These are phyloP conservation scores for Urocolius indicus DNA, from an alignment of 2,113 vertebrate species.

Conservation along the genomic window DNA sequence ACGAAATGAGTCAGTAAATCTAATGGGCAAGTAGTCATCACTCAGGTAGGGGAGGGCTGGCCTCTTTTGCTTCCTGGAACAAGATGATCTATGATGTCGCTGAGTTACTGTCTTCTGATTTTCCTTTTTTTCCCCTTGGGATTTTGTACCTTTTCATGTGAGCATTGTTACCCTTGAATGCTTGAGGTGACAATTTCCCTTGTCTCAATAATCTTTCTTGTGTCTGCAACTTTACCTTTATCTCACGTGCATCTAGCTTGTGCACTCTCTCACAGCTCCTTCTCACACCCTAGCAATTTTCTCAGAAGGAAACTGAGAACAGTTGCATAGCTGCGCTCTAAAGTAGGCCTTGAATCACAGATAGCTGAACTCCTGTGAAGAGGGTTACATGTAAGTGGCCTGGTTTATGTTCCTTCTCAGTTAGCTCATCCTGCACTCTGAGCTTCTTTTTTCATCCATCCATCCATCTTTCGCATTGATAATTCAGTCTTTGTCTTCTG, in stretches of 20 bases:
- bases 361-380: constrained; percentile 7
- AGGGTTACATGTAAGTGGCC: constrained; percentile 20
- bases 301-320: constrained; percentile 17
- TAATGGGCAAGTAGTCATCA: constrained; percentile 22
- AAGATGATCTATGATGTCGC: background rate
- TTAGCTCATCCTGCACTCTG: background rate
- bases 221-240: background rate
- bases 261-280: background rate
- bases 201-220: background rate
- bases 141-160: background rate
- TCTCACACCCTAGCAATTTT: constrained; percentile 25
- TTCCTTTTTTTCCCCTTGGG: background rate
- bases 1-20: constrained; percentile 21
- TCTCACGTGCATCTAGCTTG: background rate
- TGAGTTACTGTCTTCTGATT: background rate
- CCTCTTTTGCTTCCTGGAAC: background rate
- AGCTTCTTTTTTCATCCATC: background rate
- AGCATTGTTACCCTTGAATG: background rate
- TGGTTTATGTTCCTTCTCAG: constrained; percentile 46
- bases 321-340: background rate
- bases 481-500: background rate
- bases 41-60: background rate
- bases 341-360: constrained; percentile 43
- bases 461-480: background rate
- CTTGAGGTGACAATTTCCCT: background rate